Evolutionary conservation across 2,113 vertebrate genomes (phyloP).

Genomic region (Otus sunia): DNA sequence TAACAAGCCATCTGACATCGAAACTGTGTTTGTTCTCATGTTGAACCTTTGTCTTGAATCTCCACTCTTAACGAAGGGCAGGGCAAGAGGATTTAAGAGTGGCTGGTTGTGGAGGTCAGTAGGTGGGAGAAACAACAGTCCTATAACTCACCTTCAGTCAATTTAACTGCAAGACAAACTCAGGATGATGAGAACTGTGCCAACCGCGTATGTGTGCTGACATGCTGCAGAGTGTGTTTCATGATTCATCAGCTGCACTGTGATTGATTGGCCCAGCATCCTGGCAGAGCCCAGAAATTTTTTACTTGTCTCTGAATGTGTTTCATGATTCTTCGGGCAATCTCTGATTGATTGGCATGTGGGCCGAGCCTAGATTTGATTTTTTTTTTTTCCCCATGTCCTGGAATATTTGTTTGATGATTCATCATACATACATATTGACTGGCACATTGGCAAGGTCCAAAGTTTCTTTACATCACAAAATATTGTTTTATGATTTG

Average conservation of each 20-base stretch:
- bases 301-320: conserved; percentile 22
- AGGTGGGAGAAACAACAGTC: conserved; percentile 42
- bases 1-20: conserved; percentile 38
- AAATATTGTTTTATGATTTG: conserved; percentile 40
- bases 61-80: conserved; percentile 34
- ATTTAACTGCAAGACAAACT: conserved; percentile 64
- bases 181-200: conserved; percentile 47
- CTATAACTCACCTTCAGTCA: conserved; percentile 51
- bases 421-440: conserved; percentile 1
- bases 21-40: background rate
- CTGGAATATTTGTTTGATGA: conserved; percentile 27
- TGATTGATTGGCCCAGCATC: conserved; percentile 63
- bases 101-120: conserved; percentile 45
- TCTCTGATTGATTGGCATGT: conserved; percentile 38
- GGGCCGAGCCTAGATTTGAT: background rate
- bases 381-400: background rate
- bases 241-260: conserved; percentile 56
- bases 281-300: conserved; percentile 43
- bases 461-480: conserved; percentile 28
- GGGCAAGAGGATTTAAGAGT: conserved; percentile 39
- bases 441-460: conserved; percentile 34
- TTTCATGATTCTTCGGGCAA: conserved; percentile 46
- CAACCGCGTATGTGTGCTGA: conserved; percentile 52
- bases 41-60: conserved; percentile 23
- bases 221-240: conserved; percentile 54